Evolutionary conservation across 1,140 invertebrate genomes (phyloP), one percentile per base, ranked within the genome.

Genomic region (Ectropis grisescens): DNA sequence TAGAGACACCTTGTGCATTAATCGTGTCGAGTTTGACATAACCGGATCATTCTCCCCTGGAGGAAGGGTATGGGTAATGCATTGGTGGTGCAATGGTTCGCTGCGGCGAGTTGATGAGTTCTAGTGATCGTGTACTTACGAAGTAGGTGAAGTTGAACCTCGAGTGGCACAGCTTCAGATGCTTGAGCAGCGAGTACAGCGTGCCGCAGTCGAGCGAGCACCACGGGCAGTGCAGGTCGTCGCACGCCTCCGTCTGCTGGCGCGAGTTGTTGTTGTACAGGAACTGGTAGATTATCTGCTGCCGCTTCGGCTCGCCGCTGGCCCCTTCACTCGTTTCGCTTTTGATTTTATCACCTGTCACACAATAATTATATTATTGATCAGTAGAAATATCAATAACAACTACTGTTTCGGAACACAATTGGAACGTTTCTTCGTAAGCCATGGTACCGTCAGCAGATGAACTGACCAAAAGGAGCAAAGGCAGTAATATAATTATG

Each of bases 211-310:
- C 93, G 4, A 98, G 80, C 1, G 91, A 93, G 67, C 96, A 98
- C 96, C 96, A 98, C 1, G 96, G 95, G 74, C 96, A 98, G 50
- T 92, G 89, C 8, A 97, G 84, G 81, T 97, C 95, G 56, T 95
- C 92, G 23, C 93, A 90, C 11, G 95, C 93, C 80, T 97, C 95
- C 1, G 95, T 98, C 79, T 97, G 95, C 69, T 98, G 96, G 14
- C 95, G 85, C 19, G 92, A 94, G 68, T 96, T 96, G 69, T 96
- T 97, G 71, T 96, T 96, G 64, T 97, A 97, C 39, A 96, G 87
- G 83, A 98, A 98, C 79, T 97, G 95, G 83, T 98, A 98, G 39
- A 96, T 92, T 36, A 98, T 93, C 80, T 93, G 90, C 43, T 80
- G 81, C 54, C 71, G 82, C 57, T 81, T 85, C 34, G 61, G 45